phyloP scores from a whole-genome alignment of 2,888 invertebrate genomes.

The Ellobium chinense region DNA sequence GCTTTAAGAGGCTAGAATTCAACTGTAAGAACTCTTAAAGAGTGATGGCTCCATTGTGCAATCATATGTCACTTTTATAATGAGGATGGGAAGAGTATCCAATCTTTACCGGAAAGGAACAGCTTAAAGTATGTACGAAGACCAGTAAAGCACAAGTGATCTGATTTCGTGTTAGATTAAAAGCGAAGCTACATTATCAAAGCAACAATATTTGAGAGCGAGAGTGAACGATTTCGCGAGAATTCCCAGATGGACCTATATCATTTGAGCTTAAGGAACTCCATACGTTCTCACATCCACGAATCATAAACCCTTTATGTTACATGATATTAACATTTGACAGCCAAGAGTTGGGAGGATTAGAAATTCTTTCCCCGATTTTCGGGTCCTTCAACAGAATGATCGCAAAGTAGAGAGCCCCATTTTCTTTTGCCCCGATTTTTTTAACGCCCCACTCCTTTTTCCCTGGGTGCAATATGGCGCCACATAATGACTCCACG shows the following conservation, averaged over 20 bases:
- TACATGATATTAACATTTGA: slow-evolving; percentile 24
- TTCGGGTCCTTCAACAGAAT: not conserved
- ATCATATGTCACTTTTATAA: slow-evolving; percentile 8
- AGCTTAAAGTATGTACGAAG: too few species aligned
- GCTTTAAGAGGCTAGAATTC: not conserved
- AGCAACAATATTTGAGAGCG: too few species aligned
- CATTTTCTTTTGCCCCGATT: not conserved
- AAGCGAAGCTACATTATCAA: too few species aligned
- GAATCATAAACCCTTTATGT: slow-evolving; percentile 27
- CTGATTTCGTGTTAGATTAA: too few species aligned
- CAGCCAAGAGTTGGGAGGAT: not conserved
- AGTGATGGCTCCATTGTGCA: slow-evolving; percentile 1
- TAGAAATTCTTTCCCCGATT: slow-evolving; percentile 9
- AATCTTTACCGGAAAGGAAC: not conserved
- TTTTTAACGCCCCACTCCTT: not conserved
- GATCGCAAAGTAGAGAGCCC: not conserved
- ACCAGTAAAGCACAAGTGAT: too few species aligned
- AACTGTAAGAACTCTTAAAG: not conserved
- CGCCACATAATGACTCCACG: not conserved
- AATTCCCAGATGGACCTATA: too few species aligned
- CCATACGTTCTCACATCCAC: slow-evolving; percentile 32
- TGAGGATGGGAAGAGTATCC: not conserved
- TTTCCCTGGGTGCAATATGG: slow-evolving; percentile 6
- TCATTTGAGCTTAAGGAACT: too few species aligned
- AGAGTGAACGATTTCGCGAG: too few species aligned